Evolutionary conservation across 2,113 vertebrate genomes (phyloP), one percentile per base, ranked within the genome.

Genomic region (Myodes glareolus): DNA sequence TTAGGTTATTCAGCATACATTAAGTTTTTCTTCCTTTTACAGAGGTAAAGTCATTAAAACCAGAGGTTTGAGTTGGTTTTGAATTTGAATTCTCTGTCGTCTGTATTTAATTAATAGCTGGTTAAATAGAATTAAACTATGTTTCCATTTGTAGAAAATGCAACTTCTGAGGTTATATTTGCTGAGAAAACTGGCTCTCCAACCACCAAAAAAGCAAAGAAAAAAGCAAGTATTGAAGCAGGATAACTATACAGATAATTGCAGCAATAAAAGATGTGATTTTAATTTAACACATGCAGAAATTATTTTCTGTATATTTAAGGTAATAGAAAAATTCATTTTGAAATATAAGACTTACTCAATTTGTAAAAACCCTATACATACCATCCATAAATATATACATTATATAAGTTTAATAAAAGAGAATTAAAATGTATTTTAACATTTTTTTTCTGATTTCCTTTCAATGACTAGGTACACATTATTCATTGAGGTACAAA

Each of bases 131-230:
- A 58, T 75, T 94, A 70, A 98, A 61, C 81, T 98, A 78, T 96
- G 93, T 98, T 98, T 98, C 88, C 97, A 93, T 98, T 97, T 97
- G 91, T 97, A 99, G 99, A 98, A 31, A 98, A 98, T 97, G 95
- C 94, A 94, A 39, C 97, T 94, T 97, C 84, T 97, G 98, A 98
- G 97, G 96, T 98, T 97, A 96, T 98, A 94, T 84, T 97, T 97
- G 93, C 92, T 97, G 97, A 98, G 97, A 98, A 97, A 98, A 98
- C 94, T 97, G 97, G 95, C 82, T 95, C 39, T 95, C 76, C 96
- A 90, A 91, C 96, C 88, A 75, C 94, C 0, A 68, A 95, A 96
- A 97, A 97, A 97, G 91, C 45, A 50, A 95, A 92, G 91, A 97
- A 95, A 96, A 98, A 98, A 97, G 98, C 98, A 98, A 98, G 97